Conservation (phyloP, 2,797 vertebrate species). For the Pogonophryne albipinna region DNA sequence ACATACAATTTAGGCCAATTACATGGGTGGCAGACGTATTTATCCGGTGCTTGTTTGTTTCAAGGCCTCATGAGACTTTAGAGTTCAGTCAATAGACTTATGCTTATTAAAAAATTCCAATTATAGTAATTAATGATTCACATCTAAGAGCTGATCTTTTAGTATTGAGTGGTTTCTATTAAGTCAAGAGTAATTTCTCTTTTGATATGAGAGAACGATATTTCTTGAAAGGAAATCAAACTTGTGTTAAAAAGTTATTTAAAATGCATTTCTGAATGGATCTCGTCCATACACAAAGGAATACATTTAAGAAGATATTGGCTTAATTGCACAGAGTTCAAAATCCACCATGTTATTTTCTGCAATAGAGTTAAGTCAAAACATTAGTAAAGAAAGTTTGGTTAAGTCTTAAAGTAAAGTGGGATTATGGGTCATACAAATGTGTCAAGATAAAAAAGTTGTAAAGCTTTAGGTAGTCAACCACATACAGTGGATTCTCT, state of each 20-base stretch:
- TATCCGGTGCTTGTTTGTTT: slow-evolving; percentile 56
- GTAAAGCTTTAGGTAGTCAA: too few relatives aligned
- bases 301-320: neutral
- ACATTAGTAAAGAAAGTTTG: too few relatives aligned
- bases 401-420: too few relatives aligned
- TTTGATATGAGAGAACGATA: neutral
- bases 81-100: slow-evolving; percentile 45
- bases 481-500: too few relatives aligned
- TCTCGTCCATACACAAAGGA: neutral
- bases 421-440: too few relatives aligned
- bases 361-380: too few relatives aligned
- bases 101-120: slow-evolving; percentile 51
- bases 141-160: slow-evolving; percentile 9
- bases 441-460: too few relatives aligned
- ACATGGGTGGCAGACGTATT: too few relatives aligned
- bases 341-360: neutral
- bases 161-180: slow-evolving; percentile 3
- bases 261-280: neutral
- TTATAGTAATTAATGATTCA: slow-evolving; percentile 33
- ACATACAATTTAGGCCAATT: too few relatives aligned
- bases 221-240: too few relatives aligned
- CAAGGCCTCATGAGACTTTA: slow-evolving; percentile 36
- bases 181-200: neutral
- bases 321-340: neutral
- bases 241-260: neutral